Conservation (phyloP, 2,888 invertebrate genomes). For the Lepidonotus clava region DNA sequence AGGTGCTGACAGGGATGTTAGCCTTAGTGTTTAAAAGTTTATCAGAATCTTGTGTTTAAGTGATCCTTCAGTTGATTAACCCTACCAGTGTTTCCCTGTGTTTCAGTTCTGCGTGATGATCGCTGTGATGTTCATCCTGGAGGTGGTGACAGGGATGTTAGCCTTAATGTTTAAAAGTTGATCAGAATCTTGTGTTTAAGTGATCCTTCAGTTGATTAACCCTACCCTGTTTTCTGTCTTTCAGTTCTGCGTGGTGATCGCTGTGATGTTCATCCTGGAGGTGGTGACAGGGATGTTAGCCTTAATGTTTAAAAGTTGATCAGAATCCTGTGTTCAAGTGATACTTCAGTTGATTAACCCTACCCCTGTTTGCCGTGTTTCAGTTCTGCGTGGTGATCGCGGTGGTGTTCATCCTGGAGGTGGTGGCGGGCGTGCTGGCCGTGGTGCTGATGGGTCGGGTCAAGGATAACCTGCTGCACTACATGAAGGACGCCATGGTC, state of each 20-base stretch:
- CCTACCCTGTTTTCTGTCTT: too few relatives aligned
- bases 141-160: constrained; percentile 65
- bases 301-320: constrained; percentile 66
- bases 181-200: too few relatives aligned
- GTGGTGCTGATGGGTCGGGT: constrained; percentile 67
- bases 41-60: too few relatives aligned
- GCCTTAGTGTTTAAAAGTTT: constrained; percentile 67
- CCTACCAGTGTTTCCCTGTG: neutral
- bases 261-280: constrained; percentile 66
- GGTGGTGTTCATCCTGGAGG: constrained; percentile 67
- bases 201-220: too few relatives aligned
- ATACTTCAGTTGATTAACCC: too few relatives aligned
- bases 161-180: constrained; percentile 68
- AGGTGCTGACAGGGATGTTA: constrained; percentile 65
- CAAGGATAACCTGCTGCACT: constrained; percentile 60
- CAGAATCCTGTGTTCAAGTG: too few relatives aligned
- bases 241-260: constrained; percentile 59
- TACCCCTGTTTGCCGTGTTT: constrained; percentile 35
- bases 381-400: constrained; percentile 60
- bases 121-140: constrained; percentile 65
- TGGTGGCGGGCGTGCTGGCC: constrained; percentile 65
- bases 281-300: constrained; percentile 65
- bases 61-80: too few relatives aligned
- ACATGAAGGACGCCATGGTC: constrained; percentile 62
- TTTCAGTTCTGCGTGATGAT: constrained; percentile 61